Evolutionary conservation across 2,113 vertebrate species (phyloP), one percentile per base, ranked within the genome.

Genomic region (Mus spicilegus): DNA sequence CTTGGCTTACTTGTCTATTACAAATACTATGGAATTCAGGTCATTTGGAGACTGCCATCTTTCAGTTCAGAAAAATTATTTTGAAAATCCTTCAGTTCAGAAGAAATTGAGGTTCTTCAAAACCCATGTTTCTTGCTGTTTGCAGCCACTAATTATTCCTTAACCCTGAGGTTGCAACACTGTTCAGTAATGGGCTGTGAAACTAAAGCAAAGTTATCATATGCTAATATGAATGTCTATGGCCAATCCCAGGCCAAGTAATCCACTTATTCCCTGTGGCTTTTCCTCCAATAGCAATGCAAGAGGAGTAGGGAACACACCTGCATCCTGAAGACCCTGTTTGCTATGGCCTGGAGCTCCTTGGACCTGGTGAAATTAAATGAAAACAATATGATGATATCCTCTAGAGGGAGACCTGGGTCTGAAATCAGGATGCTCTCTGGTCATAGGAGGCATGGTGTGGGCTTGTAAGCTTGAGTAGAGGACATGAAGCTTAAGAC

Each of bases 1-100:
- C 28, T 72, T 80, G 24, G 42, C n/a, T 81, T 19, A 93, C 33
- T 78, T 89, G 90, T 84, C 24, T 69, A 4, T 36, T 87, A 28
- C 19, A 51, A 87, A 69, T 36, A 58, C 67, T 73, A 93, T 76
- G 87, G 90, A 96, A 72, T 30, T 67, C 70, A 95, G n/a, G 17
- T 75, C 69, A 70, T 76, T 76, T 72, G 77, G 3, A 17, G 16
- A 7, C 28, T 95, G 42, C 39, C 11, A 72, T 85, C 42, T 87
- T 69, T 89, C 82, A 10, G 2, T 11, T 87, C 9, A 26, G 54
- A 67, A 91, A 70, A 61, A 82, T 46, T 87, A 54, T 11, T 73
- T 86, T 72, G 90, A 75, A 80, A 90, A 80, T 54, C 51, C 8
- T 42, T 70, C 42, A 30, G 28, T 36, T 56, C 36, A 49, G 39